Evolutionary conservation across 2,888 invertebrate genomes (phyloP).

Genomic region (Chesias legatella): DNA sequence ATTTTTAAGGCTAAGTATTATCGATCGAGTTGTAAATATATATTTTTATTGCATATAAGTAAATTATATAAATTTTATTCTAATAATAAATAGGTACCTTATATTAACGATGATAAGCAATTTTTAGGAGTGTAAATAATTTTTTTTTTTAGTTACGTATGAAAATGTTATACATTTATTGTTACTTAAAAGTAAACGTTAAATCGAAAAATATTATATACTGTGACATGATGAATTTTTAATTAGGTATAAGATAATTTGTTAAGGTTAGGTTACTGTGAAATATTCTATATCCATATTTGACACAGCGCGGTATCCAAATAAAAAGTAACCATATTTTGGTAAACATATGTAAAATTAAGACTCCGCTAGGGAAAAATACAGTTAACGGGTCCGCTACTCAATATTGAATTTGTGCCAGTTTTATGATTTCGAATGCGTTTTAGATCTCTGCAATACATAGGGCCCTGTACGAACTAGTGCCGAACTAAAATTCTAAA

Average conservation of each 20-base stretch:
- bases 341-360: not conserved
- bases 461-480: not conserved
- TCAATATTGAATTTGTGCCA: conserved; percentile 35
- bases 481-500: not conserved
- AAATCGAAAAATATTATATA: conserved; percentile 56
- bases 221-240: conserved; percentile 43
- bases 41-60: conserved; percentile 39
- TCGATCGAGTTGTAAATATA: conserved; percentile 62
- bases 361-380: not conserved
- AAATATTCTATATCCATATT: not conserved
- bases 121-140: conserved; percentile 69
- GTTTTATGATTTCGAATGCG: conserved; percentile 30
- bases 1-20: conserved; percentile 63
- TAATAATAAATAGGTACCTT: conserved; percentile 23
- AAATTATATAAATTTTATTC: conserved; percentile 49
- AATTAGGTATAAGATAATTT: conserved; percentile 30
- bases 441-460: conserved; percentile 24
- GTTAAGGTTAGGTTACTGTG: not conserved
- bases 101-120: conserved; percentile 56
- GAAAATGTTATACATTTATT: conserved; percentile 53
- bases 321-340: too few relatives aligned
- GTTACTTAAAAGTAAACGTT: conserved; percentile 72
- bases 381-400: conserved; percentile 10
- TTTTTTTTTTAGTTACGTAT: conserved; percentile 46
- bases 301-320: too few relatives aligned